Evolutionary conservation across 2,797 vertebrate genomes (phyloP).

Genomic region (Premnoplex brunnescens): DNA sequence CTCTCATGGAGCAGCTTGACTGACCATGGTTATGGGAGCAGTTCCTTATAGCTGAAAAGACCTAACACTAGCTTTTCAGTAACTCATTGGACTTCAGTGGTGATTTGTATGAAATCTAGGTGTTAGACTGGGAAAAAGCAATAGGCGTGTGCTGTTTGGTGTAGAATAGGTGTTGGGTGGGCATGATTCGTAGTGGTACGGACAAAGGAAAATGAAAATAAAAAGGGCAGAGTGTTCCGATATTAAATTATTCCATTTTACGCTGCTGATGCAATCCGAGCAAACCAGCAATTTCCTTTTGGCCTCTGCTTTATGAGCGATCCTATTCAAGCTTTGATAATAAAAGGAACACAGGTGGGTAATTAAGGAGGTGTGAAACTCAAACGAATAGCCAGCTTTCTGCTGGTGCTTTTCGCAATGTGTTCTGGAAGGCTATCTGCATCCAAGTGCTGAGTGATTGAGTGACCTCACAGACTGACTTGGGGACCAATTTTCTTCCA

Average conservation of each 20-base stretch:
- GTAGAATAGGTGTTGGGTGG: not conserved
- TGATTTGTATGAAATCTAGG: not conserved
- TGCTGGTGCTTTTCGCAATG: not conserved
- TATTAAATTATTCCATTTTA: slow-evolving; percentile 71
- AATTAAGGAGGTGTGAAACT: slow-evolving; percentile 78
- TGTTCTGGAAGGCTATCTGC: slow-evolving; percentile 51
- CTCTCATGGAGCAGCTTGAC: not conserved
- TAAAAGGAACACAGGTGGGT: slow-evolving; percentile 79
- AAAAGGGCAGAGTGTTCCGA: slow-evolving; percentile 30
- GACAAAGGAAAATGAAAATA: slow-evolving; percentile 50
- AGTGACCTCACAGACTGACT: slow-evolving; percentile 58
- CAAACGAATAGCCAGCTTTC: slow-evolving; percentile 61
- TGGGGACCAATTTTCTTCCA: slow-evolving; percentile 48
- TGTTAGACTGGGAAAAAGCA: not conserved
- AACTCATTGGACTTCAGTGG: not conserved
- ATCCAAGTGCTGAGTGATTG: slow-evolving; percentile 56
- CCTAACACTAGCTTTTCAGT: not conserved
- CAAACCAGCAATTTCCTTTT: slow-evolving; percentile 80
- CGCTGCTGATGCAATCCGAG: slow-evolving; percentile 71
- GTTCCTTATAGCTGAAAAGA: not conserved
- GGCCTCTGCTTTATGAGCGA: slow-evolving; percentile 71
- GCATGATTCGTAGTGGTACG: not conserved
- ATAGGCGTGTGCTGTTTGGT: not conserved
- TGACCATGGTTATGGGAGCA: not conserved
- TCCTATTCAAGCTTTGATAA: slow-evolving; percentile 69